Percentiles rank a stretch among this genome's conserved stretches.
phyloP scores from a whole-genome alignment of 2,797 vertebrate genomes.

The Gallinago nigripennis region DNA sequence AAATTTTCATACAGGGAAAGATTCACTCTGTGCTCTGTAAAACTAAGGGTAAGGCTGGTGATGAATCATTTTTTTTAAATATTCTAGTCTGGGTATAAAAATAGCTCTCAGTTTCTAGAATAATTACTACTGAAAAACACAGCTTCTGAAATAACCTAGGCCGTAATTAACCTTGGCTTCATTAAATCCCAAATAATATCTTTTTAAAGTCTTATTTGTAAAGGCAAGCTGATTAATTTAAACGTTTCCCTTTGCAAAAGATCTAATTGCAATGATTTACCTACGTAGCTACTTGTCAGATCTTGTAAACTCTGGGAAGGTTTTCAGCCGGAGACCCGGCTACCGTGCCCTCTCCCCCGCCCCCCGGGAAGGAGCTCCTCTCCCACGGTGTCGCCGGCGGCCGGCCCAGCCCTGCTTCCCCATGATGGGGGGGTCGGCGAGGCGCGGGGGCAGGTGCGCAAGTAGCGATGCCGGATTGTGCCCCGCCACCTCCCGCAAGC shows the following conservation, averaged over 20 bases:
- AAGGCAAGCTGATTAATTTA: conserved; percentile 48
- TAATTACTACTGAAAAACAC: conserved; percentile 53
- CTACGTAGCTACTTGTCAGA: background rate
- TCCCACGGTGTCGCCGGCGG: background rate
- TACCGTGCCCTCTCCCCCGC: background rate
- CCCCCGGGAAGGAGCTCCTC: background rate
- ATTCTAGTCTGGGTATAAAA: conserved; percentile 56
- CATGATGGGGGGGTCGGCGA: too few relatives aligned
- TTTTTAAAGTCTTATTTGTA: conserved; percentile 55
- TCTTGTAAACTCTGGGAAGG: background rate
- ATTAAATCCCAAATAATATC: conserved; percentile 49
- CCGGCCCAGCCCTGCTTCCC: background rate
- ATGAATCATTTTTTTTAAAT: conserved; percentile 54
- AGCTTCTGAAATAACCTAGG: conserved; percentile 44
- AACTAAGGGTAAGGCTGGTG: conserved; percentile 38
- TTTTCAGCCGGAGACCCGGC: background rate
- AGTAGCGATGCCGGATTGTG: background rate
- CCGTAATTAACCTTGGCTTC: conserved; percentile 54
- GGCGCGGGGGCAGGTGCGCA: background rate
- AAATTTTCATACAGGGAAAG: conserved; percentile 39
- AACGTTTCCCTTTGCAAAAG: conserved; percentile 3
- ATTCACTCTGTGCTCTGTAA: conserved; percentile 2
- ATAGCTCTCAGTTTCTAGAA: conserved; percentile 58
- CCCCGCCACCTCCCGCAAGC: background rate
- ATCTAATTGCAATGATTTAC: background rate